Conservation (phyloP, 2,113 vertebrate genomes). For the Gymnobelideus leadbeateri region DNA sequence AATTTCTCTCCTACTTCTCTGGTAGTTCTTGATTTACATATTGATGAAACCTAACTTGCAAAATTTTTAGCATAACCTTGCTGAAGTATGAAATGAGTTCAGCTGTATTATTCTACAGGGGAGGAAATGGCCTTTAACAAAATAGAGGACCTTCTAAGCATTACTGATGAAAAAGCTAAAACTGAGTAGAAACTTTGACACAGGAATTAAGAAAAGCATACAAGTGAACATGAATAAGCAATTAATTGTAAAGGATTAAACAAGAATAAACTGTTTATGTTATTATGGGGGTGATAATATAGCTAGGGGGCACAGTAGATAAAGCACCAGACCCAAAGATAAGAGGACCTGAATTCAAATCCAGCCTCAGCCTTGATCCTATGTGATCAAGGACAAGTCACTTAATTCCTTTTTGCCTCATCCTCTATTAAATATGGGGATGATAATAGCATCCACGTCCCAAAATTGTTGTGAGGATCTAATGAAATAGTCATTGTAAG, state of each 20-base stretch:
- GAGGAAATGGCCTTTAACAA: constrained; percentile 4
- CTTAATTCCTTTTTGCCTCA: no score
- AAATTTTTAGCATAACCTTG: no score
- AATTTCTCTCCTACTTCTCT: no score
- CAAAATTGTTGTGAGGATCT: no score
- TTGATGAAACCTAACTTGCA: no score
- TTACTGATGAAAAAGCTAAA: neutral
- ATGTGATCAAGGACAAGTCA: no score
- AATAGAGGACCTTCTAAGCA: neutral
- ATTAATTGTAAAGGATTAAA: neutral
- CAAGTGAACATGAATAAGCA: neutral
- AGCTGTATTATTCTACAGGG: neutral
- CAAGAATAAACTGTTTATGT: neutral
- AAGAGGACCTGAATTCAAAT: neutral
- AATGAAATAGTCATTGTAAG: neutral
- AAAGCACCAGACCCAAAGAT: neutral
- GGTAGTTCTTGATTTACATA: no score
- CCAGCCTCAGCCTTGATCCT: neutral
- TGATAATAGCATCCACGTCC: no score
- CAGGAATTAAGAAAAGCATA: neutral
- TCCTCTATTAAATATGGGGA: no score
- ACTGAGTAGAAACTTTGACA: neutral
- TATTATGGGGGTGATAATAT: neutral
- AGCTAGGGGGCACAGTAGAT: neutral
- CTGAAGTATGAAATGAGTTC: no score